A percentile compares a stretch with the other conserved stretches of the same genome.
Conservation (phyloP, 2,113 vertebrate species). For the Phalacrocorax carbo region DNA sequence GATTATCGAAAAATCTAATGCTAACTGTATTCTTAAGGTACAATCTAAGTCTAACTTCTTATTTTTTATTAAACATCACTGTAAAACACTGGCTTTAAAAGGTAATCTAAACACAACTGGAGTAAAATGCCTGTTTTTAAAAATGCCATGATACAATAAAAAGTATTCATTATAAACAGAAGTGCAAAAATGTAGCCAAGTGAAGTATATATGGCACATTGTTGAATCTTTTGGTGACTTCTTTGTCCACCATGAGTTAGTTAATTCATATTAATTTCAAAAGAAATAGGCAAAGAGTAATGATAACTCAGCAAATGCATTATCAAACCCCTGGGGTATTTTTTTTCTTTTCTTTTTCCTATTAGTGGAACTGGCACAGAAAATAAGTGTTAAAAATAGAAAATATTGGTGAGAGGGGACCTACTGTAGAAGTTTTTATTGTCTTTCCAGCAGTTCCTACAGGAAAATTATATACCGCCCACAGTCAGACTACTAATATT, state of each 20-base stretch:
- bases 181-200: not conserved
- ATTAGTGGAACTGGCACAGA: not conserved
- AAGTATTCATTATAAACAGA: not conserved
- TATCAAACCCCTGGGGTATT: too few species aligned
- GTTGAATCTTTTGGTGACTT: too few species aligned
- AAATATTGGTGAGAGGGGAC: not conserved
- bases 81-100: not conserved
- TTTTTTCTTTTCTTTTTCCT: too few species aligned
- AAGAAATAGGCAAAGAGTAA: too few species aligned
- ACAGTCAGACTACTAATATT: not conserved
- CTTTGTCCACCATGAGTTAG: too few species aligned
- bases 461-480: not conserved
- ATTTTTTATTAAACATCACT: not conserved
- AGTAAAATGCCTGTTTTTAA: not conserved
- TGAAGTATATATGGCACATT: too few species aligned
- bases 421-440: not conserved
- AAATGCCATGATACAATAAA: not conserved
- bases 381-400: not conserved
- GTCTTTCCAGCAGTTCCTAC: not conserved
- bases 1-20: not conserved
- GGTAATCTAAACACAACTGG: not conserved
- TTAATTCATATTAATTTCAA: too few species aligned
- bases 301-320: too few species aligned
- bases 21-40: not conserved
- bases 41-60: not conserved